A percentile compares a stretch with the other conserved stretches of the same genome.
Evolutionary conservation across 2,888 invertebrate species (phyloP).

Genomic region (Apeira syringaria): DNA sequence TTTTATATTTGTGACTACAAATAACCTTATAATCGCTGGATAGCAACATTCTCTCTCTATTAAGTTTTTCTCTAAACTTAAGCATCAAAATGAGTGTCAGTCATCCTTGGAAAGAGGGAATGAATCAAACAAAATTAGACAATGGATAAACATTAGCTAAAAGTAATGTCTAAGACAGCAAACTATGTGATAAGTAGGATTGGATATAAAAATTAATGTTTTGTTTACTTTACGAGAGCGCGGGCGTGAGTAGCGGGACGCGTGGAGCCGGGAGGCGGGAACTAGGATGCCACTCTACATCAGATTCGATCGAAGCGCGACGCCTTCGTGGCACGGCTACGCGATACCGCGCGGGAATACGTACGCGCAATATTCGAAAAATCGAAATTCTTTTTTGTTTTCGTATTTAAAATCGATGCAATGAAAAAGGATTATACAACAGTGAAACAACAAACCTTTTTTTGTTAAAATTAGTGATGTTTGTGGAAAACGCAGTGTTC

Average conservation of each 20-base stretch:
- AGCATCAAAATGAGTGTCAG: too few species aligned
- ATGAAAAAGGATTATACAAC: conserved; percentile 13
- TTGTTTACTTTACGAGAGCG: conserved; percentile 50
- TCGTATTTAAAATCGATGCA: conserved; percentile 23
- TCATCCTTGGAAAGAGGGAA: too few species aligned
- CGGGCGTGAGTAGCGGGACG: conserved; percentile 50
- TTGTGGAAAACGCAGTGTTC: conserved; percentile 22
- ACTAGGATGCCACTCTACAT: conserved; percentile 60
- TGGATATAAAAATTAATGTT: conserved; percentile 25
- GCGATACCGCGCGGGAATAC: conserved; percentile 34
- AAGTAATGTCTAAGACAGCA: neutral
- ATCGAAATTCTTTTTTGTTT: conserved; percentile 13
- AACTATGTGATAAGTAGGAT: neutral
- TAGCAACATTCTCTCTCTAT: too few species aligned
- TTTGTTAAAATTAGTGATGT: conserved; percentile 28
- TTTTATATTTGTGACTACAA: too few species aligned
- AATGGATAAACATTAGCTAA: neutral
- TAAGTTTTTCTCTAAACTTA: too few species aligned
- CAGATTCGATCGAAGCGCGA: conserved; percentile 60
- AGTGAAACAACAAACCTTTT: conserved; percentile 29
- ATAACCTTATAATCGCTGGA: too few species aligned
- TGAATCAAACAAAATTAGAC: neutral
- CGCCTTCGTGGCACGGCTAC: conserved; percentile 49
- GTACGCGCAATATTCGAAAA: conserved; percentile 33
- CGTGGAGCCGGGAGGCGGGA: conserved; percentile 57